phyloP scores from a whole-genome alignment of 2,113 vertebrate genomes.

The Hylia prasina region DNA sequence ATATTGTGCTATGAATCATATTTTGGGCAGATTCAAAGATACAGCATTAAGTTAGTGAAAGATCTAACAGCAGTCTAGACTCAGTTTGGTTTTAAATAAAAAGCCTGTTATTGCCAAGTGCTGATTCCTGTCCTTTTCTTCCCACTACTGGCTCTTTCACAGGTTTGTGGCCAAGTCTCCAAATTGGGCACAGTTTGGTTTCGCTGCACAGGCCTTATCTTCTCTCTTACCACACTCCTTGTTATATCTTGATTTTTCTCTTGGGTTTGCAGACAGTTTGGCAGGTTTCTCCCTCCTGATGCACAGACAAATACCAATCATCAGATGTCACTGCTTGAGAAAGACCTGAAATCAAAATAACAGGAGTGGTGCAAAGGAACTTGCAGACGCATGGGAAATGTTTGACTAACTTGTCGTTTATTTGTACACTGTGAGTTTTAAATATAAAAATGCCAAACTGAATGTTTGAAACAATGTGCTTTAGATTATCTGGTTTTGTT shows the following conservation, averaged over 20 bases:
- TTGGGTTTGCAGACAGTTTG: background rate
- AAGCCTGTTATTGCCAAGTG: background rate
- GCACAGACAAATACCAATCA: background rate
- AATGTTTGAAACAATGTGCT: background rate
- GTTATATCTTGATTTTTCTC: background rate
- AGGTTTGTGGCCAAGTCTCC: background rate
- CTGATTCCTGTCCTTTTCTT: background rate
- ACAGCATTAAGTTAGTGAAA: background rate
- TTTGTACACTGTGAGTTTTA: background rate
- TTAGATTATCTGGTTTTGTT: background rate
- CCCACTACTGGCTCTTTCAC: background rate
- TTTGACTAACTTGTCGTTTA: background rate
- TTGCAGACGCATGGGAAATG: background rate
- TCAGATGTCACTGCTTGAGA: background rate
- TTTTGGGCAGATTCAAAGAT: background rate
- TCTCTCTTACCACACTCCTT: background rate
- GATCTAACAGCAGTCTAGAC: background rate
- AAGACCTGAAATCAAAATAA: background rate
- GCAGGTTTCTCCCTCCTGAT: background rate
- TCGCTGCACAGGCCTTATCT: background rate
- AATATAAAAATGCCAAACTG: background rate
- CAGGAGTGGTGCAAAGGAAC: background rate
- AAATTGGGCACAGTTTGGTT: background rate
- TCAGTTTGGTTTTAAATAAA: background rate
- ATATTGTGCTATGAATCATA: background rate